Evolutionary conservation across 2,797 vertebrate genomes (phyloP).

Genomic region (Sebastes miniatus): DNA sequence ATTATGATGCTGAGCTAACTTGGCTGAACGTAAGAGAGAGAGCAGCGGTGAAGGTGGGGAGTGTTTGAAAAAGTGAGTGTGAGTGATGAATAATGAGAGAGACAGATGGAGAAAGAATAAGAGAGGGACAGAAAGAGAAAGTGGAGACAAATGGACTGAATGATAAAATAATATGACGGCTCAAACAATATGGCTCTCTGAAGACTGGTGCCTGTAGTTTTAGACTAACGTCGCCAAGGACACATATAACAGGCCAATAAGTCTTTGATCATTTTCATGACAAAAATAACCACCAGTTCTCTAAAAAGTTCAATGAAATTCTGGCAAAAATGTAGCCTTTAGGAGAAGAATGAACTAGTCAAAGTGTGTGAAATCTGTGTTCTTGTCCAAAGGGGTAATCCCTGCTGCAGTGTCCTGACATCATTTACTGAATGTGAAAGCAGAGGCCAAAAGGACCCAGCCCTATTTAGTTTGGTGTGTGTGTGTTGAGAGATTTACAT

Average conservation of each 20-base stretch:
- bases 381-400: background rate
- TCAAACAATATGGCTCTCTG: constrained; percentile 29
- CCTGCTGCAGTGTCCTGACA: background rate
- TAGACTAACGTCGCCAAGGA: background rate
- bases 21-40: constrained; percentile 30
- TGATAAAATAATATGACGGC: constrained; percentile 41
- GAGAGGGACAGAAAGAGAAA: background rate
- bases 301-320: background rate
- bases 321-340: background rate
- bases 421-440: background rate
- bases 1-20: constrained; percentile 47
- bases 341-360: background rate
- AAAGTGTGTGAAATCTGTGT: background rate
- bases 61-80: constrained; percentile 25
- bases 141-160: constrained; percentile 34
- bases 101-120: constrained; percentile 41
- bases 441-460: background rate
- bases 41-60: constrained; percentile 1
- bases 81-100: constrained; percentile 39
- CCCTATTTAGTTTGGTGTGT: background rate
- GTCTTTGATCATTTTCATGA: constrained; percentile 20
- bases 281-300: background rate
- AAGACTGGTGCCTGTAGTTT: constrained; percentile 4
- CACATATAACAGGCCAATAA: background rate
- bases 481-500: background rate